phyloP scores from a whole-genome alignment of 2,113 vertebrate species.

The Sciurus niger region DNA sequence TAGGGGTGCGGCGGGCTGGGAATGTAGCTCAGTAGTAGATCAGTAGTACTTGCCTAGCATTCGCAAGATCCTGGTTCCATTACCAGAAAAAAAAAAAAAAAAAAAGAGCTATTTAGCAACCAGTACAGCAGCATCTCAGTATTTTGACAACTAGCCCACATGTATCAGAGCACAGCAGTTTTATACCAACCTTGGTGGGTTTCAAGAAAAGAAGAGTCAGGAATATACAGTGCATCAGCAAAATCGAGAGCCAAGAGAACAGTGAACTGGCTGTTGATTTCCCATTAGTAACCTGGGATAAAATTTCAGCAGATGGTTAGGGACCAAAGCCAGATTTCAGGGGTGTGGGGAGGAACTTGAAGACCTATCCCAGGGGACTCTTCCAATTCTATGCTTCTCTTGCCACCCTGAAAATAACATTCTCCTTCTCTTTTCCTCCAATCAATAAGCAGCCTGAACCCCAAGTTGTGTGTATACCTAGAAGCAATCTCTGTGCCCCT shows the following conservation, averaged over 20 bases:
- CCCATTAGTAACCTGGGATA: neutral
- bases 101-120: neutral
- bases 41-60: too few species aligned
- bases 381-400: neutral
- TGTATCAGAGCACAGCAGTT: neutral
- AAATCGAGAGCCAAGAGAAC: neutral
- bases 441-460: neutral
- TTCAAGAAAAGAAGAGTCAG: neutral
- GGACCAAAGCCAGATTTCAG: neutral
- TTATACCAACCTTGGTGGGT: neutral
- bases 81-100: too few species aligned
- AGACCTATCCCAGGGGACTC: neutral
- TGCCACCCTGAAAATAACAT: neutral
- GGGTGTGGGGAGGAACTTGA: neutral
- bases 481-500: neutral
- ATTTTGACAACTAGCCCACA: neutral
- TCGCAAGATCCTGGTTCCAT: neutral
- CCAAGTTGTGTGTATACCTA: accelerated
- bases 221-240: neutral
- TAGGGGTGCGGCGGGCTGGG: too few species aligned
- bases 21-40: neutral
- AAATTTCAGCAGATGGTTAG: neutral
- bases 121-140: neutral
- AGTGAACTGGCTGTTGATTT: neutral
- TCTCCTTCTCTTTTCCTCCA: neutral